Evolutionary conservation across 2,888 invertebrate species (phyloP).

Genomic region (Hemaris fuciformis): DNA sequence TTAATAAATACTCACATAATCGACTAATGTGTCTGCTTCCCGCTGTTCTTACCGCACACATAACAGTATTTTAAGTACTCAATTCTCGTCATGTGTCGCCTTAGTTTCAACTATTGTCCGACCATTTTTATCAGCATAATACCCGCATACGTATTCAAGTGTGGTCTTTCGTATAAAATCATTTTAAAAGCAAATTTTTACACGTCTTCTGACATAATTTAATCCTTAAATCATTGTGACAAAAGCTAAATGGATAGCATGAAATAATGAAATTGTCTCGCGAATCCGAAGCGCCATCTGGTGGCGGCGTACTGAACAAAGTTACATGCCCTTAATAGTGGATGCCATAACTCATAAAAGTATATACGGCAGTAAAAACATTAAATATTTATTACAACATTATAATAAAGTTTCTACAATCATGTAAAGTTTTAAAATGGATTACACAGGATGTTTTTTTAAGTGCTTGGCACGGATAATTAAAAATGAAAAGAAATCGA

Average conservation of each 20-base stretch:
- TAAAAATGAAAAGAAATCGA: slow-evolving; percentile 9
- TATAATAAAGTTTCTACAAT: slow-evolving; percentile 32
- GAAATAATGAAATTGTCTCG: slow-evolving; percentile 54
- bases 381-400: slow-evolving; percentile 39
- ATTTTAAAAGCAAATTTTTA: slow-evolving; percentile 25
- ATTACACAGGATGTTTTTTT: background rate
- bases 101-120: slow-evolving; percentile 55
- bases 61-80: slow-evolving; percentile 21
- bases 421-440: slow-evolving; percentile 18
- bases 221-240: slow-evolving; percentile 33
- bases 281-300: slow-evolving; percentile 51
- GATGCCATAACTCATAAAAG: slow-evolving; percentile 41
- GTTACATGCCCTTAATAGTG: slow-evolving; percentile 41
- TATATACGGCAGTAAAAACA: slow-evolving; percentile 47
- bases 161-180: slow-evolving; percentile 43
- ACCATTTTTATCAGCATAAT: slow-evolving; percentile 72
- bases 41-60: slow-evolving; percentile 3
- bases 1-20: background rate
- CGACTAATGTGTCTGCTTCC: background rate
- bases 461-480: background rate
- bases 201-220: slow-evolving; percentile 7
- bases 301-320: slow-evolving; percentile 43
- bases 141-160: slow-evolving; percentile 74
- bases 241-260: slow-evolving; percentile 29
- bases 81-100: slow-evolving; percentile 47